These are phyloP conservation scores for Chionodraco myersi DNA, from an alignment of 2,113 vertebrate genomes.

Conservation along the genomic window DNA sequence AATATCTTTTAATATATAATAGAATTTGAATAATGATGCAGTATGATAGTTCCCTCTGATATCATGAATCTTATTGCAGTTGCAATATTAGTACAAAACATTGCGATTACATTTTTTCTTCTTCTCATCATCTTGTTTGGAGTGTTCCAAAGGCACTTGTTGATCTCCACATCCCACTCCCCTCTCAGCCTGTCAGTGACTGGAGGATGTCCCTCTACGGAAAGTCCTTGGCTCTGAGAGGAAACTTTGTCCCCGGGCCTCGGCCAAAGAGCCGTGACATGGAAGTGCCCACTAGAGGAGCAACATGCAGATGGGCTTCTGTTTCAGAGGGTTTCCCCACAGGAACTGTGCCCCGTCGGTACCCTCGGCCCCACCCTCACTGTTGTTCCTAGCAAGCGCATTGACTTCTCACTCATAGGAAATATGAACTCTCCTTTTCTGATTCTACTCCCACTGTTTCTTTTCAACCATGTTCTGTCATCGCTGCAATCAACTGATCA, in stretches of 20 bases:
- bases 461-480: not conserved
- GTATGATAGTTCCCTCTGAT: no score
- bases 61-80: no score
- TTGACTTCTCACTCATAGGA: not conserved
- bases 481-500: conserved; percentile 10
- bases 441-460: not conserved
- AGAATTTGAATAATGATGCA: no score
- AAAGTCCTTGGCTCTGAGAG: conserved; percentile 81
- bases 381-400: conserved; percentile 26
- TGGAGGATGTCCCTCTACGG: conserved; percentile 79
- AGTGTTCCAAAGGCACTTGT: conserved; percentile 22
- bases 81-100: no score
- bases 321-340: conserved; percentile 77
- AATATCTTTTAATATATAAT: no score
- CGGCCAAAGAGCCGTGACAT: conserved; percentile 71
- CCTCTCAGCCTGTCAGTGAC: conserved; percentile 40
- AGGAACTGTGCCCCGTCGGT: conserved; percentile 69
- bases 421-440: not conserved
- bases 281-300: conserved; percentile 73
- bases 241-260: conserved; percentile 71
- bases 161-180: conserved; percentile 36
- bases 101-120: no score
- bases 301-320: conserved; percentile 77
- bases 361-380: conserved; percentile 47
- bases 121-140: conserved; percentile 12